These are phyloP conservation scores for Pan troglodytes DNA, from an alignment of 2,113 vertebrate genomes.

Conservation along the genomic window DNA sequence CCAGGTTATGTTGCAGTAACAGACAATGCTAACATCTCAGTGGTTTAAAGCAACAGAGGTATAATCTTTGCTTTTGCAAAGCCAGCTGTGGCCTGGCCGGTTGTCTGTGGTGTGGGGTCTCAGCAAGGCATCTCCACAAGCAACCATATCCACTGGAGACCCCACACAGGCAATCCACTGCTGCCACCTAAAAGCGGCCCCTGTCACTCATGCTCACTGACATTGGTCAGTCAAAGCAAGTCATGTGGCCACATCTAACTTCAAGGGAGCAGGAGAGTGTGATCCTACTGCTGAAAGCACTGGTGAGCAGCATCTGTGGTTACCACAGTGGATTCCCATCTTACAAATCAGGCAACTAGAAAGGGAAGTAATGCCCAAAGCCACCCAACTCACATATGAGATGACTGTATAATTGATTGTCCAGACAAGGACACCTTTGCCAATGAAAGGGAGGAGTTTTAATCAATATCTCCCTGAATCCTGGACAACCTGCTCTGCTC, in stretches of 20 bases:
- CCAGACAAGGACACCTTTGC: background rate
- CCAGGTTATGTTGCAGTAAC: background rate
- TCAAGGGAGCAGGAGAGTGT: background rate
- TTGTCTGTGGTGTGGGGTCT: background rate
- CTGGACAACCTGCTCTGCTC: background rate
- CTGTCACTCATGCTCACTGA: background rate
- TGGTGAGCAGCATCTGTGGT: background rate
- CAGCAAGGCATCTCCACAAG: fast-evolving
- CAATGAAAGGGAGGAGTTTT: background rate
- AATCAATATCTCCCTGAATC: background rate
- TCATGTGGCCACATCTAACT: background rate
- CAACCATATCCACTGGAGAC: background rate
- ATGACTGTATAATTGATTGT: background rate
- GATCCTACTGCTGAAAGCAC: background rate
- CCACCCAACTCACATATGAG: background rate
- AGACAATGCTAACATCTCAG: background rate
- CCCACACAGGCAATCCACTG: background rate
- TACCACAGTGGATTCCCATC: background rate
- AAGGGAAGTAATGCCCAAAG: background rate
- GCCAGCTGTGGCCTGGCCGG: background rate
- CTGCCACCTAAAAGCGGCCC: background rate
- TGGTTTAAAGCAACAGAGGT: background rate
- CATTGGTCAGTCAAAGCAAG: background rate
- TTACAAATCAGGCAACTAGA: background rate
- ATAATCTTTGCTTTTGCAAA: background rate